phyloP scores from a whole-genome alignment of 2,888 invertebrate species.

The Gymnocheta viridis region DNA sequence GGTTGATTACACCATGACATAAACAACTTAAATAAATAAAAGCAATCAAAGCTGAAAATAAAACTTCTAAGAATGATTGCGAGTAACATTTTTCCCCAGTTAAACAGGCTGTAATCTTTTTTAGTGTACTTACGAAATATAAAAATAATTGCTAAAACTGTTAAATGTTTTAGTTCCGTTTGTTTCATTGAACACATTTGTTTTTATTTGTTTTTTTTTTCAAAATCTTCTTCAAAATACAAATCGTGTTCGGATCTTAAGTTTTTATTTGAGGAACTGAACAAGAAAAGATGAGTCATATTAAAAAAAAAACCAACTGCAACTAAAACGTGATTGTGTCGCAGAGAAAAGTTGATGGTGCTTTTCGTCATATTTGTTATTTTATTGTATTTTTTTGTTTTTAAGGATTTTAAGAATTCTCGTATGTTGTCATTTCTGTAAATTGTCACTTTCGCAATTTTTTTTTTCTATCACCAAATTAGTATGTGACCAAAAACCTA shows the following conservation, averaged over 20 bases:
- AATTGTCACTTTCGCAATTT: not conserved
- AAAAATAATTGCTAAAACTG: conserved; percentile 19
- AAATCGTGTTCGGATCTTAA: conserved; percentile 36
- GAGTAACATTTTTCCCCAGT: conserved; percentile 2
- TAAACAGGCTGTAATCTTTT: not conserved
- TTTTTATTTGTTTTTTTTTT: not conserved
- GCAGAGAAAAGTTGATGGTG: not conserved
- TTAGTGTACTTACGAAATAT: too few species aligned
- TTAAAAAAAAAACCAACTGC: conserved; percentile 14
- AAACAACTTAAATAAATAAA: conserved; percentile 13
- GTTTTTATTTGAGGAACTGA: conserved; percentile 10
- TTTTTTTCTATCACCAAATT: not conserved
- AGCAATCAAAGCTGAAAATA: not conserved
- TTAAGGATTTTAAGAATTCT: conserved; percentile 1
- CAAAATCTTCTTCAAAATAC: not conserved
- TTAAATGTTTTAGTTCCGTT: conserved; percentile 22
- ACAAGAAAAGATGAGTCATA: conserved; percentile 16
- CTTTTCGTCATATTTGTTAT: not conserved
- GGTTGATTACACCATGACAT: conserved; percentile 28
- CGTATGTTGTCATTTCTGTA: not conserved
- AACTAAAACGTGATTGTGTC: not conserved
- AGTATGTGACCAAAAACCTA: not conserved
- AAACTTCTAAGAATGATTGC: conserved; percentile 23
- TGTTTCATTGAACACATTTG: conserved; percentile 24
- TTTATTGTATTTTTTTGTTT: not conserved